Conservation (phyloP, 1,140 invertebrate species). For the Venturia canescens region DNA sequence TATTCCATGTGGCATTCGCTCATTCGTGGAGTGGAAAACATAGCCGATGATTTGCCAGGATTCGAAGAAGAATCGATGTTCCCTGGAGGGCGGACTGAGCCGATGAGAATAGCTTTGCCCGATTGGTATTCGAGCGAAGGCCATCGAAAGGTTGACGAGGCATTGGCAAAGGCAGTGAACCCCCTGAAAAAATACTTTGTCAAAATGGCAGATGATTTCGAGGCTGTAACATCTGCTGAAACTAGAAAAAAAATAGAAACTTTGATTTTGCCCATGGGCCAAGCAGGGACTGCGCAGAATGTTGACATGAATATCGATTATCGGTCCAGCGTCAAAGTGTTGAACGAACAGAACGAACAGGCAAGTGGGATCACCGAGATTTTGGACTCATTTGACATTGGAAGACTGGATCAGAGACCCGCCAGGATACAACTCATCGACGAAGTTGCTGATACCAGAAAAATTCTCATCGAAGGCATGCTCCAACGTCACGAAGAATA, state of each 20-base stretch:
- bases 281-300: neutral
- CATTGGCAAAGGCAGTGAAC: constrained; percentile 63
- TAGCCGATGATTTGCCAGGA: constrained; percentile 70
- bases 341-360: constrained; percentile 61
- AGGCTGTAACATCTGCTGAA: constrained; percentile 45
- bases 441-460: constrained; percentile 57
- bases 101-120: constrained; percentile 67
- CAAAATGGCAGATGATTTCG: constrained; percentile 51
- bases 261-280: neutral
- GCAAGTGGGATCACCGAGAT: constrained; percentile 63
- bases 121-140: constrained; percentile 68
- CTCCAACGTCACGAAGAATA: constrained; percentile 63
- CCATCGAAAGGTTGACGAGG: constrained; percentile 62
- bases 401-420: constrained; percentile 62
- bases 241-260: constrained; percentile 31
- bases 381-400: constrained; percentile 64
- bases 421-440: constrained; percentile 65
- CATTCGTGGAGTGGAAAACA: constrained; percentile 61
- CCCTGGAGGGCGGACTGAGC: constrained; percentile 52
- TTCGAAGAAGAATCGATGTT: constrained; percentile 62
- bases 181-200: constrained; percentile 63
- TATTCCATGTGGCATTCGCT: constrained; percentile 64
- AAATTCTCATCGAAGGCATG: constrained; percentile 62
- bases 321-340: constrained; percentile 61
- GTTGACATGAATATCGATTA: constrained; percentile 54